Base-by-base conservation (phyloP, 2,113 vertebrate species). In the Erythrolamprus reginae region DNA sequence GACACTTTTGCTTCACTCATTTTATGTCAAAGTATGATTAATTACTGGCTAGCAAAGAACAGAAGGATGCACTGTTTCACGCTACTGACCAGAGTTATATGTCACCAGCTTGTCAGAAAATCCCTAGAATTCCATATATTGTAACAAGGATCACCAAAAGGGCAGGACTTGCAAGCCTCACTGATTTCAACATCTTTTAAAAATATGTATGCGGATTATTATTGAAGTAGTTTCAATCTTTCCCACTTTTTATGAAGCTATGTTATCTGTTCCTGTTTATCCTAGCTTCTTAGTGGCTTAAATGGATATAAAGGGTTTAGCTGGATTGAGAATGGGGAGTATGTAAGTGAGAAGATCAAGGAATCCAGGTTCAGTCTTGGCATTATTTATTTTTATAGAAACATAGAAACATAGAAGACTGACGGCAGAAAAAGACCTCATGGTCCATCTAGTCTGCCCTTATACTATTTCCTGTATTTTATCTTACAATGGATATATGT, bases 111-210 rank as follows among this genome's bases (percentile, higher is more conserved):
- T 95, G 95, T 93, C 95, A 95, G 92, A 96, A 94, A 88, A 90
- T 93, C 96, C 96, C 92, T 94, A 88, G 95, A 93, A 95, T 94
- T 95, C 96, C 95, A 94, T 96, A 95, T 94, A 95, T 96, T 95
- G 96, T 95, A 90, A 50, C 88, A 93, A 95, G 96, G 96, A 96
- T 94, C 91, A 94, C 93, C 83, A 82, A 90, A 85, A 94, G 97
- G 96, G 91, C 96, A 95, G 42, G 58, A 70, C 51, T 92, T 95
- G 92, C 89, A 93, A 92, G 94, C 93, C 82, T 38, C 89, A 51
- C 13, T 5, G 61, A 51, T 88, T 94, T 87, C 93, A 94, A 92
- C 95, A n/a, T 83, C 26, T 28, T 87, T 93, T 90, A 55, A 10
- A 42, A 88, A 93, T 90, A 58, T 33, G 33, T 83, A 93, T 91